phyloP scores from a whole-genome alignment of 1,140 invertebrate genomes.

The Amphibalanus amphitrite region DNA sequence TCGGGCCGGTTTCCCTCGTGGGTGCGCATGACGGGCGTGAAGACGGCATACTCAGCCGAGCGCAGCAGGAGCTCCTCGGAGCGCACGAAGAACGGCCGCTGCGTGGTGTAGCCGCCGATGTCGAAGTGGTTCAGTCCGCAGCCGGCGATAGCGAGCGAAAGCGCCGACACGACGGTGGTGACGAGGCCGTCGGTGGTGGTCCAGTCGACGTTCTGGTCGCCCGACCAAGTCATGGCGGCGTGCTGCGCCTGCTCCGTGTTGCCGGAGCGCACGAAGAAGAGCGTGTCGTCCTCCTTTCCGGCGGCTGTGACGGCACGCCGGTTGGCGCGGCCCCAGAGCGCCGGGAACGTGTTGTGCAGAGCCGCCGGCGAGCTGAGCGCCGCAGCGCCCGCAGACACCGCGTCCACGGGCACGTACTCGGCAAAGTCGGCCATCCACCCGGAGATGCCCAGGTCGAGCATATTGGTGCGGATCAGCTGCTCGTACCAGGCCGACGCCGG shows the following conservation, averaged over 20 bases:
- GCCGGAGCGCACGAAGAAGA: slow-evolving; percentile 26
- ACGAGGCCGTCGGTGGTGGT: slow-evolving; percentile 24
- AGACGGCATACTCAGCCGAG: slow-evolving; percentile 28
- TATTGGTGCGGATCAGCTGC: slow-evolving; percentile 24
- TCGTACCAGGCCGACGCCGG: slow-evolving; percentile 26
- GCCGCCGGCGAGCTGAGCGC: slow-evolving; percentile 12
- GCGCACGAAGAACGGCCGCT: slow-evolving; percentile 17
- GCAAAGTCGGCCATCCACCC: slow-evolving; percentile 33
- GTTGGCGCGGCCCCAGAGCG: slow-evolving; percentile 6
- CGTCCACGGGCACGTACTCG: slow-evolving; percentile 26
- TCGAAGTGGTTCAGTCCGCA: slow-evolving; percentile 29
- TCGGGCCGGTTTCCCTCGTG: slow-evolving; percentile 28
- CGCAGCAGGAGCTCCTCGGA: slow-evolving; percentile 25
- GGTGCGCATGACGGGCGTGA: slow-evolving; percentile 28
- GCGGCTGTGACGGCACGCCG: slow-evolving; percentile 23
- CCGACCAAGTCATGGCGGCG: slow-evolving; percentile 26
- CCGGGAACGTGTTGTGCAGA: slow-evolving; percentile 10
- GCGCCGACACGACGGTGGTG: slow-evolving; percentile 23
- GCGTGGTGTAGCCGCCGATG: slow-evolving; percentile 29
- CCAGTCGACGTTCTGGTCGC: slow-evolving; percentile 31
- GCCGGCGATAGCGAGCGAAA: slow-evolving; percentile 24
- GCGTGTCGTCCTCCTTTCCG: slow-evolving; percentile 20
- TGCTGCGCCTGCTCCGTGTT: slow-evolving; percentile 17
- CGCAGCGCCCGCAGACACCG: slow-evolving; percentile 14
- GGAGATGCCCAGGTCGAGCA: slow-evolving; percentile 25